Evolutionary conservation across 2,113 vertebrate species (phyloP).

Genomic region (Ancistrus triradiatus): DNA sequence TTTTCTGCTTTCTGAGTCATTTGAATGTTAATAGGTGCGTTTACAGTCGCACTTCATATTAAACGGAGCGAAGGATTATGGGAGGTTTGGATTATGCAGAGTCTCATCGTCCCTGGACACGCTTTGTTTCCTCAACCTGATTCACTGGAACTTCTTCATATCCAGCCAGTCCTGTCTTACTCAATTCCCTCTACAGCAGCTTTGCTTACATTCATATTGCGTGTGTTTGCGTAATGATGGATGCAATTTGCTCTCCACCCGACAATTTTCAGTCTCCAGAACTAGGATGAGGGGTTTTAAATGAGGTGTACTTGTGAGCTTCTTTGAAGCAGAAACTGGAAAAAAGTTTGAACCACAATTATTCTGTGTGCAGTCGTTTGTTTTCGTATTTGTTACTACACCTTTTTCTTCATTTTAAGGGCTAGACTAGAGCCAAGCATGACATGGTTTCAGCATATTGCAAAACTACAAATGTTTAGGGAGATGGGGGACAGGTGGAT

Average conservation of each 20-base stretch:
- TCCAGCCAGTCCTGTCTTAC: background rate
- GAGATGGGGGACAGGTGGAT: no score
- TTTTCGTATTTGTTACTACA: no score
- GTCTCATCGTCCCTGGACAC: background rate
- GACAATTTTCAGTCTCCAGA: no score
- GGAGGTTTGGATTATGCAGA: constrained; percentile 8
- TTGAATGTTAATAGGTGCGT: constrained; percentile 41
- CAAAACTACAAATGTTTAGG: no score
- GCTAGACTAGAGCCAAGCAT: no score
- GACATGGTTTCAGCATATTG: no score
- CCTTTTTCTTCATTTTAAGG: no score
- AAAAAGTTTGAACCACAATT: no score
- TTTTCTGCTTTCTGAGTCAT: constrained; percentile 33
- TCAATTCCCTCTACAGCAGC: background rate
- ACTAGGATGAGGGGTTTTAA: no score
- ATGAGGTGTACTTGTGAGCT: no score
- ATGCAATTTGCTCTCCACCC: background rate
- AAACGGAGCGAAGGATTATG: constrained; percentile 20
- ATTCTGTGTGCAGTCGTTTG: no score
- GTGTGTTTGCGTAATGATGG: constrained; percentile 12
- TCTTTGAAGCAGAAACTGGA: no score
- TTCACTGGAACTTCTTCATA: background rate
- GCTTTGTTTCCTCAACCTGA: background rate
- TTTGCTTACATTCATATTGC: background rate
- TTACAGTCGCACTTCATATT: constrained; percentile 24